Base-by-base conservation (phyloP, 1,140 invertebrate species). In the Bombyx mori region DNA sequence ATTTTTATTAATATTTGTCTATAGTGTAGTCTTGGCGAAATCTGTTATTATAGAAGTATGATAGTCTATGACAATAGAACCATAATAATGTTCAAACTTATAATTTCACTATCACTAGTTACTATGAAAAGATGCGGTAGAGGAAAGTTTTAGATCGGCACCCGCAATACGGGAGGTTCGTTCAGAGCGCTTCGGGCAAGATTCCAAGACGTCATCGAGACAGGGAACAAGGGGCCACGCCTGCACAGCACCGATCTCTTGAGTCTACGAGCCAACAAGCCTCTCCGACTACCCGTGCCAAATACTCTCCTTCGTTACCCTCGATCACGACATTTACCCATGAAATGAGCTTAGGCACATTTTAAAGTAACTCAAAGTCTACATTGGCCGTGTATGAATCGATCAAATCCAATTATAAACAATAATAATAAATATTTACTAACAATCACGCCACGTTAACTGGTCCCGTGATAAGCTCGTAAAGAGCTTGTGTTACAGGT, bases 161-260 rank as follows among this genome's bases (percentile, higher is more conserved):
- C 50, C 58, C 61, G 69, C 66, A 73, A 70, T 73, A 73, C 65
- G 72, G 73, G 60, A 55, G 55, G 66, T 79, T 77, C 79, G 81
- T 77, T 74, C 76, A 66, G 74, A 77, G 77, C 69, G 69, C 68
- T 76, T 72, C 76, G 77, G 81, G 79, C 81, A 82, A 68, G 68
- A 53, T 75, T 81, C 79, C 79, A 82, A 80, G 71, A 65, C 67
- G 65, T 69, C 70, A 67, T 72, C 65, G 67, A 65, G 65, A 62
- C 61, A 44, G 60, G 63, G 53, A 42, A 58, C 62, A 52, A 59
- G 65, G 57, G 56, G 64, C 60, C 44, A 60, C 65, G 61, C 66
- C 60, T 61, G 58, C 57, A 35, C 26, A 35, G 26, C 26, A 50
- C 61, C 49, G 60, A 63, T 63, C 61, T 68, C 61, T 62, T 61